Evolutionary conservation across 2,888 invertebrate genomes (phyloP).

Genomic region (Auanema sp.): DNA sequence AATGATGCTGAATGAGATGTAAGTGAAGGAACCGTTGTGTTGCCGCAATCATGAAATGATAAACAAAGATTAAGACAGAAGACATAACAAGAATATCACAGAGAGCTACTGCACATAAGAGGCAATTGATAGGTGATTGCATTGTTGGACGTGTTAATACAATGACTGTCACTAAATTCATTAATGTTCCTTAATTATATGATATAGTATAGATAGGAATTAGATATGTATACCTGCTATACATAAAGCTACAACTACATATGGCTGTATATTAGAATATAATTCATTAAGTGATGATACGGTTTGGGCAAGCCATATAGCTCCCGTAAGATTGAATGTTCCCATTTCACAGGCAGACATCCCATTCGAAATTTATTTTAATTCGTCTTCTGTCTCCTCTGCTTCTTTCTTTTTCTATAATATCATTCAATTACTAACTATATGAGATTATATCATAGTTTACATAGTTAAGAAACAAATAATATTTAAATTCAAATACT

Average conservation of each 20-base stretch:
- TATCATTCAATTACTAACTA: too few species aligned
- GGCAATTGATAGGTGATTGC: slow-evolving; percentile 51
- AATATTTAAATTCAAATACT: too few species aligned
- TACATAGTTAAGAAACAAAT: too few species aligned
- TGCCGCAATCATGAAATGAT: slow-evolving; percentile 56
- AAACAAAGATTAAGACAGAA: slow-evolving; percentile 54
- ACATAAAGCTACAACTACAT: slow-evolving; percentile 55
- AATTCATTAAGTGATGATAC: slow-evolving; percentile 41
- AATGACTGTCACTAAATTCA: slow-evolving; percentile 59
- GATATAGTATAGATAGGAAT: neutral
- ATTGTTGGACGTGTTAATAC: slow-evolving; percentile 60
- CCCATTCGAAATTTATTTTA: neutral
- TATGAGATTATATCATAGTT: too few species aligned
- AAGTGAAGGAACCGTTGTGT: slow-evolving; percentile 10
- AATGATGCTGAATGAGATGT: too few species aligned
- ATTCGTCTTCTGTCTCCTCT: neutral
- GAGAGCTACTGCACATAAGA: slow-evolving; percentile 60
- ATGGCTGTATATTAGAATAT: slow-evolving; percentile 57
- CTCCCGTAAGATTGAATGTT: slow-evolving; percentile 34
- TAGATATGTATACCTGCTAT: slow-evolving; percentile 41
- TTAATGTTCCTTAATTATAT: slow-evolving; percentile 46
- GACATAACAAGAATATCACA: slow-evolving; percentile 62
- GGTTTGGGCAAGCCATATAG: slow-evolving; percentile 37
- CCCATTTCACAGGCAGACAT: slow-evolving; percentile 42
- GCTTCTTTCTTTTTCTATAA: too few species aligned